Evolutionary conservation across 2,797 vertebrate species (phyloP).

Genomic region (Moxostoma hubbsi): DNA sequence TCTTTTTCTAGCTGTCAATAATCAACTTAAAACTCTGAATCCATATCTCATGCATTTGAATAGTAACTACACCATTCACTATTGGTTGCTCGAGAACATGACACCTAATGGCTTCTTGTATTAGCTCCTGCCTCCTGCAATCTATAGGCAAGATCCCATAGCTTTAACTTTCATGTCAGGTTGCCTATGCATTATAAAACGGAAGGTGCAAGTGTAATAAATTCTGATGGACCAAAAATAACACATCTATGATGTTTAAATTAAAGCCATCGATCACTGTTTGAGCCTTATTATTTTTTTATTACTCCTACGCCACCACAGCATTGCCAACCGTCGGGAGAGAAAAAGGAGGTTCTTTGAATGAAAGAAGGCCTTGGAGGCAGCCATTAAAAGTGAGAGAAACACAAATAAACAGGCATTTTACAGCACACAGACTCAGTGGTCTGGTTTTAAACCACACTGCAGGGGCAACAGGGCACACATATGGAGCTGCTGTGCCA

Average conservation of each 20-base stretch:
- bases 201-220: constrained; percentile 34
- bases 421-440: constrained; percentile 54
- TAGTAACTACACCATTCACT: constrained; percentile 5
- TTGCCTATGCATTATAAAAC: constrained; percentile 31
- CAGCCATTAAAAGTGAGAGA: constrained; percentile 62
- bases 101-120: constrained; percentile 22
- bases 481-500: constrained; percentile 59
- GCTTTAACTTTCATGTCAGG: constrained; percentile 37
- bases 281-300: constrained; percentile 49
- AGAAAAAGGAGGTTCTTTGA: constrained; percentile 34
- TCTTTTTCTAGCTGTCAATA: neutral
- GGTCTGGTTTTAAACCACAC: constrained; percentile 49
- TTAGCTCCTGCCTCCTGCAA: constrained; percentile 16
- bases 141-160: constrained; percentile 25
- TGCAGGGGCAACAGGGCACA: constrained; percentile 48
- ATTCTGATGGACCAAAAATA: constrained; percentile 52
- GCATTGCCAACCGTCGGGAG: constrained; percentile 44
- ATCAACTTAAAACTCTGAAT: constrained; percentile 1
- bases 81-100: constrained; percentile 18
- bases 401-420: constrained; percentile 65
- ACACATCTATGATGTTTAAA: constrained; percentile 57
- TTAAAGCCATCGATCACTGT: constrained; percentile 59
- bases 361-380: constrained; percentile 58
- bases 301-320: constrained; percentile 51
- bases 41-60: neutral